Evolutionary conservation across 2,797 vertebrate genomes (phyloP), one percentile per base, ranked within the genome.

Genomic region (Propithecus deckenii): DNA sequence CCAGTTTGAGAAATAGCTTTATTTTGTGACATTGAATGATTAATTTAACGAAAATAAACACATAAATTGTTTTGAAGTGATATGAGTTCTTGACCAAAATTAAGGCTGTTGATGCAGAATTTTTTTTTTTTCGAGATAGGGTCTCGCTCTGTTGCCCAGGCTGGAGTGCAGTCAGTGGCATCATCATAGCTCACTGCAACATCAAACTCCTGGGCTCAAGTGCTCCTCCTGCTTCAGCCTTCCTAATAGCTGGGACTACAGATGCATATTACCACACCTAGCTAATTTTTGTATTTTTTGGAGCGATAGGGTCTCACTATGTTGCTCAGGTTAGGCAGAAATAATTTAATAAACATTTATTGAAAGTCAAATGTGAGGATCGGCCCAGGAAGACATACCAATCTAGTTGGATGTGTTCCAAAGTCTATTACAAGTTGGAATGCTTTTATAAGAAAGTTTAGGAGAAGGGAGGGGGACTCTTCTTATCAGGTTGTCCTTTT

Each of bases 1-100:
- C 17, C 10, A 7, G 22, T 28, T 87, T 96, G 55, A 92, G 43
- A 94, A 92, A 83, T 63, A 79, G 75, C 61, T 89, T 92, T 67
- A 25, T 81, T 96, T 87, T 78, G 38, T 83, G 23, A 83, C 28
- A 67, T 38, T 48, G 14, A 38, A 35, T 87, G n/a, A 65, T 74
- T 83, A 87, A 80, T 41, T 48, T 83, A 81, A 78, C 4, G 67
- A 89, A 92, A 89, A 72, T 59, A 72, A 92, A 57, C 12, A 43
- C 18, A 28, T 11, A 23, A 67, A 18, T 89, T 63, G 17, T 81
- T 75, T 79, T 43, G 91, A 89, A 85, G 41, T 75, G 46, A n/a
- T 17, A 50, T 32, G 30, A 35, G 35, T 52, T 48, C 15, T 35
- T 35, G 32, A 52, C 6, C n/a, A 48, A 35, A 78, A 78, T 35